Percentiles rank a stretch among this genome's conserved stretches.
Evolutionary conservation across 2,797 vertebrate species (phyloP).

Genomic region (Anguilla marmorata): DNA sequence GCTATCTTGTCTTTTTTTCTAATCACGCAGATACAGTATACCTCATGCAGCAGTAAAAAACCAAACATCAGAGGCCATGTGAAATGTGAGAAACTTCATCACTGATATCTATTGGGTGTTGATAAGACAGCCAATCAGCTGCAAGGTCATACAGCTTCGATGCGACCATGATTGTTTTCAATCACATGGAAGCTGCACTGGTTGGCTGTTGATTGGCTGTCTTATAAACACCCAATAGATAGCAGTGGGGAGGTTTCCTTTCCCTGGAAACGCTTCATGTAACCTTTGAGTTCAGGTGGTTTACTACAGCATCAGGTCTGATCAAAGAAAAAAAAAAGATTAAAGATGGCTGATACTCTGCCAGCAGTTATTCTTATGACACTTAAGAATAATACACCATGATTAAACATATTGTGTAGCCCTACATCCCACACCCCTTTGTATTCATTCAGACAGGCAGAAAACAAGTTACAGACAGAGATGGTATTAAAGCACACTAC

Average conservation of each 20-base stretch:
- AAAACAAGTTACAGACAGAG: not conserved
- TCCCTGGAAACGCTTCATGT: not conserved
- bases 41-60: not conserved
- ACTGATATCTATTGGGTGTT: not conserved
- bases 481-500: not conserved
- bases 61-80: not conserved
- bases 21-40: not conserved
- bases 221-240: not conserved
- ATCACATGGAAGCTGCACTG: not conserved
- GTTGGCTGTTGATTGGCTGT: not conserved
- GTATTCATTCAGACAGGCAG: not conserved
- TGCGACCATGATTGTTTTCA: not conserved
- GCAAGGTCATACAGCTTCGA: not conserved
- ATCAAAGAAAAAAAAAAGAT: not conserved
- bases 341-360: too few relatives aligned
- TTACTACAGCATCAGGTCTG: not conserved
- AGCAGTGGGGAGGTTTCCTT: not conserved
- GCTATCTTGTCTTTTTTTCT: not conserved
- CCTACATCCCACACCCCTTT: not conserved
- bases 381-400: too few relatives aligned
- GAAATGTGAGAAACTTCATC: not conserved
- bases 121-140: not conserved
- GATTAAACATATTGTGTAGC: not conserved
- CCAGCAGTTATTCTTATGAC: too few relatives aligned
- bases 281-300: not conserved